Conservation (phyloP, 1,140 invertebrate genomes). For the Tachypleus tridentatus region DNA sequence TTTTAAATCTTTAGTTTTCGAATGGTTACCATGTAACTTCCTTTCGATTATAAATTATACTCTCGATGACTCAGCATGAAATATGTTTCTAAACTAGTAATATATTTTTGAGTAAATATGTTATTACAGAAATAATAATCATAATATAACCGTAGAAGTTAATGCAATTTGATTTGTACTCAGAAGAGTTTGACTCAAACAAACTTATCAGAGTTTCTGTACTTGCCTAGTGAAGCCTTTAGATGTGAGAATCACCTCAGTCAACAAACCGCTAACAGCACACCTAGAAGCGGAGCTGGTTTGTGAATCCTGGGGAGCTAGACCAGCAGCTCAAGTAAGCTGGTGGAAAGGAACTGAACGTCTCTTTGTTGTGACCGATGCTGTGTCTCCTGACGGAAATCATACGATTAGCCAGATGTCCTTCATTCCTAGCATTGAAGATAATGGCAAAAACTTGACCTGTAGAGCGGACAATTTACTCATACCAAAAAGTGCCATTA, state of each 20-base stretch:
- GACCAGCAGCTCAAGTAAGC: constrained; percentile 70
- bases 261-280: constrained; percentile 39
- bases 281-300: constrained; percentile 20
- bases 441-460: constrained; percentile 64
- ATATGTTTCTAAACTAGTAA: too few species aligned
- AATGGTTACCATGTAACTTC: too few species aligned
- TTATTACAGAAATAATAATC: too few species aligned
- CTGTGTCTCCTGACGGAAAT: constrained; percentile 20
- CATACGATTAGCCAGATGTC: constrained; percentile 25
- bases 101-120: too few species aligned
- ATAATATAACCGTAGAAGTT: too few species aligned
- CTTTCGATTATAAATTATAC: too few species aligned
- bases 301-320: constrained; percentile 44
- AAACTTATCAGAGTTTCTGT: too few species aligned
- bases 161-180: too few species aligned
- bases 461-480: constrained; percentile 52
- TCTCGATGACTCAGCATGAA: too few species aligned
- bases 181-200: too few species aligned
- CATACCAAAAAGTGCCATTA: too few species aligned
- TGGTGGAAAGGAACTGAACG: constrained; percentile 77
- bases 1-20: too few species aligned
- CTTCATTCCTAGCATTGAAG: constrained; percentile 50
- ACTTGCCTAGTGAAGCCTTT: constrained; percentile 56
- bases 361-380: constrained; percentile 43
- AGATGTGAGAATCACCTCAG: constrained; percentile 60